phyloP scores from a whole-genome alignment of 1,140 invertebrate genomes.

The Pollicipes pollicipes region DNA sequence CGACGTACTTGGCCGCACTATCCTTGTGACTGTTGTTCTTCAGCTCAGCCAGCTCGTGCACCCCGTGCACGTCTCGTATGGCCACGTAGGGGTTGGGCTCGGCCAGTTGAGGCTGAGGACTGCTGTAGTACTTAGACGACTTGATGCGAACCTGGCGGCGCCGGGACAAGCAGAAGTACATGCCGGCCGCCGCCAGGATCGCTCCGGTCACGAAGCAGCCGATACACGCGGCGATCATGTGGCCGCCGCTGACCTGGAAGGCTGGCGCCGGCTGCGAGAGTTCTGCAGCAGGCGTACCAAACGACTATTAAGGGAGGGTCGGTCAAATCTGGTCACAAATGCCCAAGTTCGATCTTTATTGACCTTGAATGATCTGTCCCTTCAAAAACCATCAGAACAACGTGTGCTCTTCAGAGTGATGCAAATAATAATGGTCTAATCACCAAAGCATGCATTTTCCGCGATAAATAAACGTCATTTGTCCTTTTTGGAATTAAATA shows the following conservation, averaged over 20 bases:
- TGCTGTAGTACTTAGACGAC: neutral
- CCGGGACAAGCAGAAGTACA: constrained; percentile 29
- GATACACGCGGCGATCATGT: constrained; percentile 33
- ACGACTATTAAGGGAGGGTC: too few relatives aligned
- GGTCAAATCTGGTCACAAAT: too few relatives aligned
- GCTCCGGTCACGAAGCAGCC: constrained; percentile 31
- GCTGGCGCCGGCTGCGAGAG: neutral
- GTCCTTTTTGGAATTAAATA: too few relatives aligned
- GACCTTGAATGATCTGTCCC: too few relatives aligned
- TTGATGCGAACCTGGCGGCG: constrained; percentile 16
- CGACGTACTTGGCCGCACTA: constrained; percentile 30
- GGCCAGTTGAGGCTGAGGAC: constrained; percentile 6
- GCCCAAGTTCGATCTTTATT: too few relatives aligned
- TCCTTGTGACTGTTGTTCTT: neutral
- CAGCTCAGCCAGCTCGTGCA: neutral
- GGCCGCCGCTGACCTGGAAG: neutral
- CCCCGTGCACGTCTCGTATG: constrained; percentile 7
- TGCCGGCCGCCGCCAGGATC: constrained; percentile 25
- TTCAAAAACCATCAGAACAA: too few relatives aligned
- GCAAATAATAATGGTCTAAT: too few relatives aligned
- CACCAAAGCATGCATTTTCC: too few relatives aligned
- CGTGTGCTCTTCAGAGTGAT: too few relatives aligned
- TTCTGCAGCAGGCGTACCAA: neutral
- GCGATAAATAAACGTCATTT: too few relatives aligned
- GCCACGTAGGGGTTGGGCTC: constrained; percentile 19